phyloP scores from a whole-genome alignment of 2,797 vertebrate species.

The Cyclopterus lumpus region DNA sequence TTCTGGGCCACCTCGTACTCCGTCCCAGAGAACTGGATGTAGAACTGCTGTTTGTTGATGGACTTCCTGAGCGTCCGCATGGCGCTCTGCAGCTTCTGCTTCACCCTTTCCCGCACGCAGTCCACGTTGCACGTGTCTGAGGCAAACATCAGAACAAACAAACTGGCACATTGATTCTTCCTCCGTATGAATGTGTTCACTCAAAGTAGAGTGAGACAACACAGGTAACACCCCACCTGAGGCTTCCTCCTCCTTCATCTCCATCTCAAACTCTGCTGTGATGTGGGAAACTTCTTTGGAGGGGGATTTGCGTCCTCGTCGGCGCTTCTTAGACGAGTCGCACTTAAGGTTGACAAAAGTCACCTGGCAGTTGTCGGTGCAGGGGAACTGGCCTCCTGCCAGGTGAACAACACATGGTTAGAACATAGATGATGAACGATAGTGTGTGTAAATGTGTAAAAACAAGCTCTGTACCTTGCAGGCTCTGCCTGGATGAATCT shows the following conservation, averaged over 20 bases:
- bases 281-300: slow-evolving; percentile 95
- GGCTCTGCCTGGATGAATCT: slow-evolving; percentile 83
- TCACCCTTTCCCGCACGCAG: slow-evolving; percentile 89
- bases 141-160: slow-evolving; percentile 9
- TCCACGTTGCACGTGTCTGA: slow-evolving; percentile 91
- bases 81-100: slow-evolving; percentile 92
- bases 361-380: slow-evolving; percentile 91
- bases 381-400: slow-evolving; percentile 85
- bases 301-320: slow-evolving; percentile 92
- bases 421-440: not conserved
- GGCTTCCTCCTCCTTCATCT: slow-evolving; percentile 90
- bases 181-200: not conserved
- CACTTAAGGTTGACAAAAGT: slow-evolving; percentile 96
- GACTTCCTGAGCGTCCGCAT: slow-evolving; percentile 94
- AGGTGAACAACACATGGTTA: slow-evolving; percentile 29
- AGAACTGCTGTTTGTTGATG: slow-evolving; percentile 96
- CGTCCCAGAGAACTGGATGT: slow-evolving; percentile 92
- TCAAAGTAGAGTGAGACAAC: not conserved
- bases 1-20: slow-evolving; percentile 95
- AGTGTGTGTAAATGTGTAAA: not conserved
- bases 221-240: slow-evolving; percentile 84
- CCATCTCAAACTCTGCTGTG: slow-evolving; percentile 95
- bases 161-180: not conserved
- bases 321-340: slow-evolving; percentile 94
- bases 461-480: slow-evolving; percentile 82